Conservation (phyloP, 2,113 vertebrate genomes). For the Phylloscopus whistleri region DNA sequence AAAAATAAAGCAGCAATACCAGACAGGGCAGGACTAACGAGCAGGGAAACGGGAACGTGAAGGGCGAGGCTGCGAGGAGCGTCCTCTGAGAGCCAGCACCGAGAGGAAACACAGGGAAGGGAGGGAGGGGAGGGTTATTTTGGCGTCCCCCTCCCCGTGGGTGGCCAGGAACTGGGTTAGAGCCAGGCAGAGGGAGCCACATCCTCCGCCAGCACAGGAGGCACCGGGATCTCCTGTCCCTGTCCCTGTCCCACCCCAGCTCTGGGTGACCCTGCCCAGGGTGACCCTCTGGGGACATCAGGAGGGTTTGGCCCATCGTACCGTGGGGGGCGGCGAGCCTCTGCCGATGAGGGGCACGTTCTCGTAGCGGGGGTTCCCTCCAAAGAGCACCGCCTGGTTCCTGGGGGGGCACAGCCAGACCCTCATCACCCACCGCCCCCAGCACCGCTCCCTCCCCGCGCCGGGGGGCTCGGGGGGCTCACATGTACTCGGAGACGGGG, state of each 20-base stretch:
- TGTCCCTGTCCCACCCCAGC: fast-evolving
- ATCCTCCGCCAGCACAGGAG: neutral
- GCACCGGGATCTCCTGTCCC: fast-evolving
- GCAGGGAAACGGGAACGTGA: neutral
- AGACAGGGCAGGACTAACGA: neutral
- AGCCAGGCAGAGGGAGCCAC: neutral
- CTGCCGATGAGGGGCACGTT: constrained; percentile 94
- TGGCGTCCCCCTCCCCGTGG: neutral
- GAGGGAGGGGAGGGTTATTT: neutral
- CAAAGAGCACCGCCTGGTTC: constrained; percentile 90
- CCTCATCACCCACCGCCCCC: neutral
- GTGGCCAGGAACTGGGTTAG: neutral
- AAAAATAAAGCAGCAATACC: constrained; percentile 54
- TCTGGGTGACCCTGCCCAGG: neutral
- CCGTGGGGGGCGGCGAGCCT: constrained; percentile 94
- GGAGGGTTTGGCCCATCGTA: constrained; percentile 72
- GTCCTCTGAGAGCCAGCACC: neutral
- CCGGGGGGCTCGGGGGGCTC: neutral
- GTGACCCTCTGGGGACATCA: neutral
- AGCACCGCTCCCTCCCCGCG: fast-evolving
- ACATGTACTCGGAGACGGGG: constrained; percentile 92
- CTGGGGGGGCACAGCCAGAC: constrained; percentile 51
- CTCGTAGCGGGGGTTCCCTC: constrained; percentile 92
- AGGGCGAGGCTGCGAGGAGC: fast-evolving
- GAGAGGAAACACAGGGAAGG: neutral